These are phyloP conservation scores for Scaptomyza caliginosa DNA, from an alignment of 2,888 invertebrate species.

Conservation along the genomic window DNA sequence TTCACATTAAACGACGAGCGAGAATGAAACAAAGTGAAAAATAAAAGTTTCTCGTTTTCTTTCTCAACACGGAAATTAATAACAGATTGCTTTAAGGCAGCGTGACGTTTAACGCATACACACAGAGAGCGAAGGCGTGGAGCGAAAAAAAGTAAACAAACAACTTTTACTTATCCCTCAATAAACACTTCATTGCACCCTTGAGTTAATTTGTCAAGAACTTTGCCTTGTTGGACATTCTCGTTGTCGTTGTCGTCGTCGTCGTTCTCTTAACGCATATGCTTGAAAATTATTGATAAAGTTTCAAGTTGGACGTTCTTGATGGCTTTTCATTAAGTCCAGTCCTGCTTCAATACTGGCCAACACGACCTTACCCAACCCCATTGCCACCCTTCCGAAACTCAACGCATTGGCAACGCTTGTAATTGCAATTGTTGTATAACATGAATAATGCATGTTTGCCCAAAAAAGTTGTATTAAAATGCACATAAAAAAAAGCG, in stretches of 20 bases:
- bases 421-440: constrained; percentile 71
- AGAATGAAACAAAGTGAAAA: not conserved
- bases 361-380: not conserved
- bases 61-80: constrained; percentile 72
- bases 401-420: constrained; percentile 6
- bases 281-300: constrained; percentile 74
- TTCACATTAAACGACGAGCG: constrained; percentile 66
- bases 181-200: constrained; percentile 80
- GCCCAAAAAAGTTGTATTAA: constrained; percentile 69
- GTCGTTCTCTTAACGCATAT: constrained; percentile 40
- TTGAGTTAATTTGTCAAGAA: constrained; percentile 80
- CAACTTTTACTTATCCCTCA: constrained; percentile 65
- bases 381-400: not conserved
- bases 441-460: constrained; percentile 73
- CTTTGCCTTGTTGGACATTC: constrained; percentile 2
- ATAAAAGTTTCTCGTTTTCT: constrained; percentile 61
- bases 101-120: constrained; percentile 54
- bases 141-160: constrained; percentile 28
- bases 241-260: constrained; percentile 3
- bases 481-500: constrained; percentile 59
- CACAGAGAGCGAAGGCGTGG: constrained; percentile 13
- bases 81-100: constrained; percentile 77
- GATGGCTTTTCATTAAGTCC: constrained; percentile 71
- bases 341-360: constrained; percentile 3
- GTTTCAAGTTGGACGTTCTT: constrained; percentile 47